Percentiles rank a stretch among this genome's conserved stretches.
These are phyloP conservation scores for Fragum whitleyi DNA, from an alignment of 2,888 invertebrate species.

Conservation along the genomic window DNA sequence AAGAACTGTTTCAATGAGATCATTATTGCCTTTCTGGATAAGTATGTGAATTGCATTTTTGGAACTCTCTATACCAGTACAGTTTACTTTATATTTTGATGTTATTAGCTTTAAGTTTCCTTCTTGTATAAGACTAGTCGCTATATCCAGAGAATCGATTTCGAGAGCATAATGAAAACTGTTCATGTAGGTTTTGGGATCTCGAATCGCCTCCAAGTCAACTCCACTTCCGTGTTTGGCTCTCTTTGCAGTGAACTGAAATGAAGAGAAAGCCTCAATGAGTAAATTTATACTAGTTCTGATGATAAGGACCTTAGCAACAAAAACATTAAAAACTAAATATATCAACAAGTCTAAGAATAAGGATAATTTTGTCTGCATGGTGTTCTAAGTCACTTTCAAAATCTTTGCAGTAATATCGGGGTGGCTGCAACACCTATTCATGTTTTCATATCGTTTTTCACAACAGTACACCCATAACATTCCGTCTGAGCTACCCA, in stretches of 20 bases:
- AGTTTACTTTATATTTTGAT: conserved; percentile 52
- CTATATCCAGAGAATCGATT: conserved; percentile 35
- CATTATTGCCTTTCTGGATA: conserved; percentile 68
- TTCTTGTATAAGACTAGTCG: conserved; percentile 31
- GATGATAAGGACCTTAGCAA: too few relatives aligned
- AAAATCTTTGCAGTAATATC: too few relatives aligned
- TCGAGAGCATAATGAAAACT: conserved; percentile 50
- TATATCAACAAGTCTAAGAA: too few relatives aligned
- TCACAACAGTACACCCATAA: too few relatives aligned
- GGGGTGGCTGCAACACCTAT: too few relatives aligned
- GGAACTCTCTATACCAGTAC: conserved; percentile 55
- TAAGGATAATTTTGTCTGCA: too few relatives aligned
- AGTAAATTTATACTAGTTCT: too few relatives aligned
- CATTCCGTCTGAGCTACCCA: too few relatives aligned
- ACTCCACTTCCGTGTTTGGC: conserved; percentile 11
- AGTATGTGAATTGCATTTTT: conserved; percentile 76
- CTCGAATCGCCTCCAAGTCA: not conserved
- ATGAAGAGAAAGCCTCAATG: not conserved
- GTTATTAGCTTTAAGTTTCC: conserved; percentile 48
- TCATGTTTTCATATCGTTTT: too few relatives aligned
- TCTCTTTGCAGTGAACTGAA: not conserved
- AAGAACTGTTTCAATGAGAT: conserved; percentile 62
- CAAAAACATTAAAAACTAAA: too few relatives aligned
- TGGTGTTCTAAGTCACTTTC: too few relatives aligned
- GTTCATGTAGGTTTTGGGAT: conserved; percentile 39